These are phyloP conservation scores for Eutolmus rufibarbis DNA, from an alignment of 2,888 invertebrate genomes.

Conservation along the genomic window DNA sequence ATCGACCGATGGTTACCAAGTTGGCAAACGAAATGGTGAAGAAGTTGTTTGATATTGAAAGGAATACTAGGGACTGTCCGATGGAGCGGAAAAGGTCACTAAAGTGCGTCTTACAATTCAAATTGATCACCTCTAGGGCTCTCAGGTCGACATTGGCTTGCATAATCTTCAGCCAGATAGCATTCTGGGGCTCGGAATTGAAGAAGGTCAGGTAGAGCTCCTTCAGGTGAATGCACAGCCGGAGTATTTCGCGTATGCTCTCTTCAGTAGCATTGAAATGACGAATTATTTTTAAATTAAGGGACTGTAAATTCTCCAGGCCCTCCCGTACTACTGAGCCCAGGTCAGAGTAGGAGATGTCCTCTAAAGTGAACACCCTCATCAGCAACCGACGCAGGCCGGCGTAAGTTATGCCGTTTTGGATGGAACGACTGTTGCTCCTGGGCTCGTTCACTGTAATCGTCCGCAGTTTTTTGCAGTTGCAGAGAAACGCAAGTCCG, in stretches of 20 bases:
- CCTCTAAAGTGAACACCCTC: slow-evolving; percentile 46
- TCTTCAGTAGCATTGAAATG: slow-evolving; percentile 48
- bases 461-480: slow-evolving; percentile 44
- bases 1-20: slow-evolving; percentile 45
- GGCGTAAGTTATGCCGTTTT: slow-evolving; percentile 47
- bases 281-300: slow-evolving; percentile 46
- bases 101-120: slow-evolving; percentile 45
- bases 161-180: slow-evolving; percentile 43
- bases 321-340: slow-evolving; percentile 46
- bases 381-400: slow-evolving; percentile 46
- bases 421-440: slow-evolving; percentile 42
- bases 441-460: slow-evolving; percentile 49
- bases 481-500: slow-evolving; percentile 46
- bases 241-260: slow-evolving; percentile 45
- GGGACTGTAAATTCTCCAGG: slow-evolving; percentile 39
- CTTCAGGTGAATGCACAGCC: slow-evolving; percentile 42
- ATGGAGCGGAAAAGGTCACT: slow-evolving; percentile 44
- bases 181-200: slow-evolving; percentile 43
- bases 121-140: slow-evolving; percentile 45
- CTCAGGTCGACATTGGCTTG: slow-evolving; percentile 24
- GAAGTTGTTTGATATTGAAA: slow-evolving; percentile 45
- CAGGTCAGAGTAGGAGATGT: slow-evolving; percentile 48
- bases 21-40: slow-evolving; percentile 43
- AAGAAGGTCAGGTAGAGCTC: slow-evolving; percentile 48
- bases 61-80: slow-evolving; percentile 37